These are phyloP conservation scores for Desmodus rotundus DNA, from an alignment of 2,113 vertebrate genomes.

Conservation along the genomic window DNA sequence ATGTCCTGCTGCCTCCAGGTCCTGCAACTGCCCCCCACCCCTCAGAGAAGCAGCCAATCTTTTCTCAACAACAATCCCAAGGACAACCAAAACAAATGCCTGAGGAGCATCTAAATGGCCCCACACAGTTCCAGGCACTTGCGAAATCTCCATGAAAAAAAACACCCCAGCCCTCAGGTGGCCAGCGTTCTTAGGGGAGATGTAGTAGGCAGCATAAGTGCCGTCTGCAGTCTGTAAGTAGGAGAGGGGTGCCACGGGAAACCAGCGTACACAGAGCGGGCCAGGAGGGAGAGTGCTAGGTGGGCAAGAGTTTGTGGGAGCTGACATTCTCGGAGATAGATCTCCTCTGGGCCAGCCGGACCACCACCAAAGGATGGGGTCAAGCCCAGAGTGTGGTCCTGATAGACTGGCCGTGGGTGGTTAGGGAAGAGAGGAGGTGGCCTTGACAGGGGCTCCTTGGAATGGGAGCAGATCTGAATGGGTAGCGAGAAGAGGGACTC, in stretches of 20 bases:
- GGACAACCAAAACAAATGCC: background rate
- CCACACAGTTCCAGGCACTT: background rate
- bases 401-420: background rate
- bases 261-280: background rate
- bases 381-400: background rate
- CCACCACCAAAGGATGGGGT: background rate
- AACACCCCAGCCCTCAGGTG: fast-evolving
- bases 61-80: background rate
- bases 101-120: background rate
- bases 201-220: background rate
- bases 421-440: background rate
- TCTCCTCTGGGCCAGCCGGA: background rate
- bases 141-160: background rate
- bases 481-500: background rate
- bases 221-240: background rate
- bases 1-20: background rate
- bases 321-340: background rate
- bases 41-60: background rate
- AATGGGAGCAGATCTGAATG: background rate
- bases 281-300: background rate
- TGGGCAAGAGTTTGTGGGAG: background rate
- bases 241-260: fast-evolving
- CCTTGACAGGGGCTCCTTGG: background rate
- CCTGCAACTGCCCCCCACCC: background rate
- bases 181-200: background rate